These are phyloP conservation scores for Drosophila eugracilis DNA, from an alignment of 1,140 invertebrate species.

Conservation along the genomic window DNA sequence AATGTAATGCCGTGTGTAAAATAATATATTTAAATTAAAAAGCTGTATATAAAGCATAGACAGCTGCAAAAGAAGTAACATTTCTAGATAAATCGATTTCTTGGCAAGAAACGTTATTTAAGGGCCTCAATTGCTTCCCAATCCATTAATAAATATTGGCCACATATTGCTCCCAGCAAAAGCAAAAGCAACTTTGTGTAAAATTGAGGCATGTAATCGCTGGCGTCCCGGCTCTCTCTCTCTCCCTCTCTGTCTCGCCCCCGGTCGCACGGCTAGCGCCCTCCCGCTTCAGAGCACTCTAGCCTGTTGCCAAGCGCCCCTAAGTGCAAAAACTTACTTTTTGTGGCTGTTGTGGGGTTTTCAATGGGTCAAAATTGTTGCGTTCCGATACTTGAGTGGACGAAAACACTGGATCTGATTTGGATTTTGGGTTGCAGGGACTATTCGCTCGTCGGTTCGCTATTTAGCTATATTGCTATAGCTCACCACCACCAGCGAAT, in stretches of 20 bases:
- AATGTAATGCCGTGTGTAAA: no score
- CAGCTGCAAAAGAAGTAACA: background rate
- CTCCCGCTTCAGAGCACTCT: conserved; percentile 39
- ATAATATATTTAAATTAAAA: no score
- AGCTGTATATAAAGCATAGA: no score
- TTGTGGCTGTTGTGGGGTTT: conserved; percentile 48
- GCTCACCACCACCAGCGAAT: conserved; percentile 53
- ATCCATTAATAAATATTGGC: conserved; percentile 34
- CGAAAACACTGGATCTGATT: conserved; percentile 4
- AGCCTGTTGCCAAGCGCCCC: conserved; percentile 75
- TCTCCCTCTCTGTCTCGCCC: conserved; percentile 6
- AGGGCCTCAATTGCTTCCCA: conserved; percentile 26
- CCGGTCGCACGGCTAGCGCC: background rate
- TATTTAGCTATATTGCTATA: conserved; percentile 58
- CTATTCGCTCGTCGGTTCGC: conserved; percentile 31
- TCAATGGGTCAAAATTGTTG: conserved; percentile 24
- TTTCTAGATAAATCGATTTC: conserved; percentile 18
- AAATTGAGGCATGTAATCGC: conserved; percentile 39
- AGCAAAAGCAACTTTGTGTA: conserved; percentile 4
- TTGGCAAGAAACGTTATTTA: conserved; percentile 4
- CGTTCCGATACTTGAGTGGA: background rate
- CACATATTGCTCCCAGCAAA: conserved; percentile 20
- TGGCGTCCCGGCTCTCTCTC: conserved; percentile 49
- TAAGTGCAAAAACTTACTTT: conserved; percentile 65
- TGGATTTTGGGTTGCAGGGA: conserved; percentile 8